These are phyloP conservation scores for Hedya salicella DNA, from an alignment of 2,888 invertebrate species.

Conservation along the genomic window DNA sequence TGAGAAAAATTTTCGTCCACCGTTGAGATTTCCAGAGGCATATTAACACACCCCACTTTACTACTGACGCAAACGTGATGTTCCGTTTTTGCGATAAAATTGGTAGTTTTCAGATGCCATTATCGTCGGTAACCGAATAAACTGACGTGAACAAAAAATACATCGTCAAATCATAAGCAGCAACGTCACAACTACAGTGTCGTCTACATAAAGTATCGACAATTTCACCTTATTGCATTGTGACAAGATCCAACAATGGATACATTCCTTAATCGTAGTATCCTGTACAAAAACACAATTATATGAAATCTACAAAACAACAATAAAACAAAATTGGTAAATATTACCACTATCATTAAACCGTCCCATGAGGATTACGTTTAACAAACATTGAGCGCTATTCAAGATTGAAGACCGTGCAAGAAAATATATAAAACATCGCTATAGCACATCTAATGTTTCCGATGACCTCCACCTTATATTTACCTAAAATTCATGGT, in stretches of 20 bases:
- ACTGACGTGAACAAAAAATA: slow-evolving; percentile 19
- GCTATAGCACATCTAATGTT: slow-evolving; percentile 40
- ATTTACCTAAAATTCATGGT: slow-evolving; percentile 58
- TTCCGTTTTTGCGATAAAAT: slow-evolving; percentile 17
- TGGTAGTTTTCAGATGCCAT: slow-evolving; percentile 9
- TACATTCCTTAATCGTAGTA: no score
- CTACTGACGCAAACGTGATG: slow-evolving; percentile 9
- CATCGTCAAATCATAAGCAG: slow-evolving; percentile 7
- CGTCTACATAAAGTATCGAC: no score
- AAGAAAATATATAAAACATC: slow-evolving; percentile 2
- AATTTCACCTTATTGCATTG: no score
- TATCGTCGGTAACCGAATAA: slow-evolving; percentile 19
- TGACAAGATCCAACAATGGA: no score
- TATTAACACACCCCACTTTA: slow-evolving; percentile 18
- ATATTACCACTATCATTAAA: background rate
- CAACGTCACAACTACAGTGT: background rate
- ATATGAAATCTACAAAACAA: no score
- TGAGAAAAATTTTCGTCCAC: slow-evolving; percentile 12
- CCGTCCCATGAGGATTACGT: background rate
- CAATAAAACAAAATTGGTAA: background rate
- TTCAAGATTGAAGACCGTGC: slow-evolving; percentile 5
- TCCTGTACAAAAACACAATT: no score
- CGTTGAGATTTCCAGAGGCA: slow-evolving; percentile 2
- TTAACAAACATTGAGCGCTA: background rate
- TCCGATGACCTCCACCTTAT: slow-evolving; percentile 54